These are phyloP conservation scores for Drosophila borborema DNA, from an alignment of 2,888 invertebrate genomes.

Conservation along the genomic window DNA sequence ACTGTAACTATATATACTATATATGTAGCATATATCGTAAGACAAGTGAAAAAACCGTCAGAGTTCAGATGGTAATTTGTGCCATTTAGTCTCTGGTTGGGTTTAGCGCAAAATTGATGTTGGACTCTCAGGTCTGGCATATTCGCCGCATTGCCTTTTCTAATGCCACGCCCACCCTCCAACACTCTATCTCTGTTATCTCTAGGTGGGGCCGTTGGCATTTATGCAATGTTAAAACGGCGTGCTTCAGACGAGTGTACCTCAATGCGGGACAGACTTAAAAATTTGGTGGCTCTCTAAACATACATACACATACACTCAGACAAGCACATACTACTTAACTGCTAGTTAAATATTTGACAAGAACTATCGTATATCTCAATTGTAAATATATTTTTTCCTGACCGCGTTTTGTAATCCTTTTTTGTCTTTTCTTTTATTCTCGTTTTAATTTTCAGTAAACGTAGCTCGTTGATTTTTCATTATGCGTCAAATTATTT, in stretches of 20 bases:
- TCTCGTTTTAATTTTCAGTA: conserved; percentile 32
- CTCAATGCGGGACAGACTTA: conserved; percentile 81
- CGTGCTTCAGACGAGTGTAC: conserved; percentile 83
- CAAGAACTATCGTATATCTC: conserved; percentile 9
- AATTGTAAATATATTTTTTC: conserved; percentile 58
- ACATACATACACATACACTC: conserved; percentile 29
- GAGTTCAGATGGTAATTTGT: conserved; percentile 37
- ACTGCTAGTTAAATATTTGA: conserved; percentile 29
- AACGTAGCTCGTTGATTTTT: conserved; percentile 18
- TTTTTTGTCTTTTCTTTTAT: conserved; percentile 17
- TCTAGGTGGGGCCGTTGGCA: conserved; percentile 30
- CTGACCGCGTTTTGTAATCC: conserved; percentile 40
- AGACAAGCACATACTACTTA: conserved; percentile 43
- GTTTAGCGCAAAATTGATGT: conserved; percentile 85
- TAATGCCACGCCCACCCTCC: conserved; percentile 38
- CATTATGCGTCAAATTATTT: conserved; percentile 3
- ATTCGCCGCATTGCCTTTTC: conserved; percentile 68
- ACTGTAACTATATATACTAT: conserved; percentile 18
- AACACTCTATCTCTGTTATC: conserved; percentile 5
- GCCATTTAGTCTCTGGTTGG: conserved; percentile 40
- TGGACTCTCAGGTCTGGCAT: conserved; percentile 83
- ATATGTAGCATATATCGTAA: conserved; percentile 42
- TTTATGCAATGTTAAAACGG: conserved; percentile 70
- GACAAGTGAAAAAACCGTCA: conserved; percentile 82
- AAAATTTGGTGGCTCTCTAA: conserved; percentile 53